Evolutionary conservation across 2,113 vertebrate species (phyloP).

Genomic region (Petaurus breviceps): DNA sequence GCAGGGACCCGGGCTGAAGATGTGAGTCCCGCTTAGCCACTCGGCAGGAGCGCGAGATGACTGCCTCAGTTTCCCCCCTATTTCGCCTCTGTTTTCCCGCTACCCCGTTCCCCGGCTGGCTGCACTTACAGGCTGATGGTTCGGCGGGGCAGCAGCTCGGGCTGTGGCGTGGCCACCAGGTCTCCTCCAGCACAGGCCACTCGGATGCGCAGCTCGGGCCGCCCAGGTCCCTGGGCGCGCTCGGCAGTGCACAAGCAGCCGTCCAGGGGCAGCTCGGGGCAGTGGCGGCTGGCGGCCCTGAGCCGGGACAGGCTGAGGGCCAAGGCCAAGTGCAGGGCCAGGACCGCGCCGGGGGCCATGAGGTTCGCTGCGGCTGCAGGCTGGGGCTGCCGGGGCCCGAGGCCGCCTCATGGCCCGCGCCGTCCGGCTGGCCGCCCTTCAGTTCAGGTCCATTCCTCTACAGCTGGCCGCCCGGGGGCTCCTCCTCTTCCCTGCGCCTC

Average conservation of each 20-base stretch:
- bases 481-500: neutral
- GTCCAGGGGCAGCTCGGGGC: conserved; percentile 91
- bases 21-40: no score
- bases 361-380: neutral
- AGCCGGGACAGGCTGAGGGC: conserved; percentile 49
- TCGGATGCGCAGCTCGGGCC: conserved; percentile 87
- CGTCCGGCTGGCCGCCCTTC: neutral
- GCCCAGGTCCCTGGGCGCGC: conserved; percentile 76
- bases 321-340: conserved; percentile 77
- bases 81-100: no score
- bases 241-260: conserved; percentile 88
- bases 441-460: conserved; percentile 6
- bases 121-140: conserved; percentile 91
- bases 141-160: conserved; percentile 88
- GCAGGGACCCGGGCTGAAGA: no score
- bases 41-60: neutral
- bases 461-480: neutral
- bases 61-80: no score
- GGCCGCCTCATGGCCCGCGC: conserved; percentile 3
- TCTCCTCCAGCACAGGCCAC: conserved; percentile 86
- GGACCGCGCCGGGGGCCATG: conserved; percentile 47
- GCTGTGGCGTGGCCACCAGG: conserved; percentile 90
- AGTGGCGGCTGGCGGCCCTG: conserved; percentile 85
- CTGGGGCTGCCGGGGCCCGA: neutral
- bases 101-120: conserved; percentile 17